Percentiles rank a stretch among this genome's conserved stretches.
phyloP scores from a whole-genome alignment of 2,888 invertebrate genomes.

The Himalopsyche japonica region DNA sequence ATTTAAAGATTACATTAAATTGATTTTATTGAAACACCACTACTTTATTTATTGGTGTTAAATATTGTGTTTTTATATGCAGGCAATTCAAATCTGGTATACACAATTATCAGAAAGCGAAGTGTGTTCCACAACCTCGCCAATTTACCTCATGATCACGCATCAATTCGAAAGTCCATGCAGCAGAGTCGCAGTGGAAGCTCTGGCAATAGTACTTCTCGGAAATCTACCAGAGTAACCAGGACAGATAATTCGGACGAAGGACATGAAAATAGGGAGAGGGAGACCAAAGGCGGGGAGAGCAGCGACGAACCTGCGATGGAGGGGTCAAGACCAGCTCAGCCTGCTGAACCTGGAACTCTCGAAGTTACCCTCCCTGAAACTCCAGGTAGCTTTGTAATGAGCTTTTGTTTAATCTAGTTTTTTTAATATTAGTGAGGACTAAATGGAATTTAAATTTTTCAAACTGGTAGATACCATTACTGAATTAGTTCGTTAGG shows the following conservation, averaged over 20 bases:
- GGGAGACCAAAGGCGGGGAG: not conserved
- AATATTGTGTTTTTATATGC: constrained; percentile 42
- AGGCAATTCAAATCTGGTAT: constrained; percentile 98
- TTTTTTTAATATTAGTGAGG: too few relatives aligned
- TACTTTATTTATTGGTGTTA: constrained; percentile 42
- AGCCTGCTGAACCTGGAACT: constrained; percentile 89
- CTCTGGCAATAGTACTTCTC: not conserved
- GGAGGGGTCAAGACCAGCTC: constrained; percentile 83
- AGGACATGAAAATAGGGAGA: constrained; percentile 27
- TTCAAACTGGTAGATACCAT: too few relatives aligned
- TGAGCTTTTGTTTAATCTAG: too few relatives aligned
- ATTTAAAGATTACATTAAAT: not conserved
- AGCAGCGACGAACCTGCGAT: constrained; percentile 62
- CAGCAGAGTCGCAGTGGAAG: constrained; percentile 43
- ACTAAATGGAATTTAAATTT: too few relatives aligned
- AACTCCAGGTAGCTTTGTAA: constrained; percentile 70
- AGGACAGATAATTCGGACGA: constrained; percentile 37
- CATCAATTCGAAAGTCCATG: constrained; percentile 81
- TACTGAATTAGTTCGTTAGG: too few relatives aligned
- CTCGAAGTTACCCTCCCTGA: constrained; percentile 88
- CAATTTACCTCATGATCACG: constrained; percentile 93
- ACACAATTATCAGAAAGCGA: constrained; percentile 98
- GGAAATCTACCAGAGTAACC: constrained; percentile 14
- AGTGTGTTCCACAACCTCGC: constrained; percentile 96
- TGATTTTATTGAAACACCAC: not conserved